Evolutionary conservation across 1,140 invertebrate species (phyloP).

Genomic region (Oedothorax gibbosus): DNA sequence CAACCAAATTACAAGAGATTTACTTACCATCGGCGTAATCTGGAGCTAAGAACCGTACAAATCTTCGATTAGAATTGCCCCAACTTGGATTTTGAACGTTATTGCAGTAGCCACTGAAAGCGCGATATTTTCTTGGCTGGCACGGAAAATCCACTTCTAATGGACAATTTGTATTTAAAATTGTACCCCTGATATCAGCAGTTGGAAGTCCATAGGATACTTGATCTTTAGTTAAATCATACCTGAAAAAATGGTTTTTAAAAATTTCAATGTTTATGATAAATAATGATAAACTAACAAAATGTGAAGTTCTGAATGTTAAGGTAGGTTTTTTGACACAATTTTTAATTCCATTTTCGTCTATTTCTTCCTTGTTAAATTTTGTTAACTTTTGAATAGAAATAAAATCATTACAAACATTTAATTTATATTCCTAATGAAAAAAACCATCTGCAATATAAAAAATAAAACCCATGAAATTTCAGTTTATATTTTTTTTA

Average conservation of each 20-base stretch:
- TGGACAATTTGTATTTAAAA: slow-evolving; percentile 69
- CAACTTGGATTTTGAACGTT: slow-evolving; percentile 90
- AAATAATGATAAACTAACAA: no score
- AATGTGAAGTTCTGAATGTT: no score
- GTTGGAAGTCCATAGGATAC: slow-evolving; percentile 71
- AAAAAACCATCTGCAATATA: no score
- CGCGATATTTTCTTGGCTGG: slow-evolving; percentile 74
- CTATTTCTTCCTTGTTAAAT: no score
- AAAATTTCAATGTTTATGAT: no score
- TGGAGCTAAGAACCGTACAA: slow-evolving; percentile 80
- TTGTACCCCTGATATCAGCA: slow-evolving; percentile 70
- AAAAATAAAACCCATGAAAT: no score
- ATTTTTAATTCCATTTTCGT: no score
- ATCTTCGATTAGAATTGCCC: slow-evolving; percentile 83
- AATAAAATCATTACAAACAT: no score
- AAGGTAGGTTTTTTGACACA: no score
- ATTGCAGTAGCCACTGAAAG: slow-evolving; percentile 92
- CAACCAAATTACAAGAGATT: neutral
- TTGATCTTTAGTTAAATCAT: slow-evolving; percentile 69
- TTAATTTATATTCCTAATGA: no score
- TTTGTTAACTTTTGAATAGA: no score
- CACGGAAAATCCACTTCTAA: slow-evolving; percentile 71
- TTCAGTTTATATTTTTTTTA: no score
- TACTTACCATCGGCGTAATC: slow-evolving; percentile 84
- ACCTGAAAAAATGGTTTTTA: slow-evolving; percentile 64